Evolutionary conservation across 1,140 invertebrate genomes (phyloP).

Genomic region (Macrobrachium nipponense): DNA sequence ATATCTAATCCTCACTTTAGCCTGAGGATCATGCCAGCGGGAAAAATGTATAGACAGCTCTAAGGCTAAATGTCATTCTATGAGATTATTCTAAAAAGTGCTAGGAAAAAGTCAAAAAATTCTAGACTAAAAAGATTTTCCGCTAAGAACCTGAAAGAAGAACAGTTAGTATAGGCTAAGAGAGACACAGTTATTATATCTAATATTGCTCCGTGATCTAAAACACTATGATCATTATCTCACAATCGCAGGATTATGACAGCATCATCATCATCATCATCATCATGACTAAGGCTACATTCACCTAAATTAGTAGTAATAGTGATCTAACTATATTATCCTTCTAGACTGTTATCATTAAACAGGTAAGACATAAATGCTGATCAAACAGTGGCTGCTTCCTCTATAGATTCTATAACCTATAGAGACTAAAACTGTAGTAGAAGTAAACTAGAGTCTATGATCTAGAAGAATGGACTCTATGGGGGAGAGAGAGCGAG

Average conservation of each 20-base stretch:
- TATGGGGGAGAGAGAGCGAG: neutral
- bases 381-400: conserved; percentile 10
- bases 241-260: conserved; percentile 45
- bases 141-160: conserved; percentile 47
- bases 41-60: conserved; percentile 18
- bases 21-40: conserved; percentile 36
- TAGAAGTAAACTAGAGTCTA: conserved; percentile 8
- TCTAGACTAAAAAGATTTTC: conserved; percentile 33
- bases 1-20: neutral
- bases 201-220: conserved; percentile 41
- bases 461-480: conserved; percentile 1
- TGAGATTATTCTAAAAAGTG: conserved; percentile 27
- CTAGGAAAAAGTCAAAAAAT: conserved; percentile 14
- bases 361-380: conserved; percentile 22
- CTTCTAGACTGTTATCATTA: conserved; percentile 22
- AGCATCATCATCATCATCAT: conserved; percentile 26
- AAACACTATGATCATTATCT: conserved; percentile 17
- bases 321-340: conserved; percentile 24
- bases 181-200: conserved; percentile 37
- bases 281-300: conserved; percentile 30
- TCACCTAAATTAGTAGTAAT: conserved; percentile 47
- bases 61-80: neutral
- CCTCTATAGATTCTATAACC: conserved; percentile 46
- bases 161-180: conserved; percentile 35
- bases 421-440: conserved; percentile 25